Evolutionary conservation across 2,797 vertebrate genomes (phyloP), one percentile per base, ranked within the genome.

Genomic region (Peromyscus melanophrys): DNA sequence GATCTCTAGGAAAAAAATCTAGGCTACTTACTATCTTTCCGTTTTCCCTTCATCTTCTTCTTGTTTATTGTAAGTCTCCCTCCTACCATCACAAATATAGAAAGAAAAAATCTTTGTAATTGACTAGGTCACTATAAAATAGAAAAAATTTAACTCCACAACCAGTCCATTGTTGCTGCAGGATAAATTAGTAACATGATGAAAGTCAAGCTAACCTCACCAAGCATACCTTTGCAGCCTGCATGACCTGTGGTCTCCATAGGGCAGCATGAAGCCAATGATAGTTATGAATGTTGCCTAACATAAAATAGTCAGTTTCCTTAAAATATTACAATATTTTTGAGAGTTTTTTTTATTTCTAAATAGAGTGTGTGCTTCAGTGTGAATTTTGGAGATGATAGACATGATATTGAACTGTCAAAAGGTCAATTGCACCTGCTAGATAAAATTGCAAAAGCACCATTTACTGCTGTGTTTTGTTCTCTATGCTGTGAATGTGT

Each of bases 131-230:
- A 16, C 59, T 7, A 82, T n/a, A 65, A 46, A 71, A 65, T 4
- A 90, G 9, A 67, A 31, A 57, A 77, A 3, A 83, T 10, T 59
- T 43, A 67, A 23, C 7, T 40, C 13, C 8, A 21, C 6, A 1
- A 17, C 1, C 19, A 25, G 7, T 19, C 9, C 37, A 37, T 1
- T 2, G 52, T 29, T 49, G 1, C 43, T 34, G 4, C 1, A 52
- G 19, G 9, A 27, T 43, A 49, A 14, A 61, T 81, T 37, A 55
- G 29, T 82, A 43, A 92, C 16, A 61, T 2, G 31, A 49, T 14
- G n/a, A 43, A 93, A 90, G 43, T 46, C 31, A 57, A 73, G n/a
- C 31, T 21, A 9, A 65, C 16, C 19, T 57, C 43, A 87, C 6
- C 55, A 67, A 84, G 37, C 1, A n/a, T 57, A 31, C 1, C 21